Conservation (phyloP, 1,140 invertebrate species). For the Ceratina calcarata region DNA sequence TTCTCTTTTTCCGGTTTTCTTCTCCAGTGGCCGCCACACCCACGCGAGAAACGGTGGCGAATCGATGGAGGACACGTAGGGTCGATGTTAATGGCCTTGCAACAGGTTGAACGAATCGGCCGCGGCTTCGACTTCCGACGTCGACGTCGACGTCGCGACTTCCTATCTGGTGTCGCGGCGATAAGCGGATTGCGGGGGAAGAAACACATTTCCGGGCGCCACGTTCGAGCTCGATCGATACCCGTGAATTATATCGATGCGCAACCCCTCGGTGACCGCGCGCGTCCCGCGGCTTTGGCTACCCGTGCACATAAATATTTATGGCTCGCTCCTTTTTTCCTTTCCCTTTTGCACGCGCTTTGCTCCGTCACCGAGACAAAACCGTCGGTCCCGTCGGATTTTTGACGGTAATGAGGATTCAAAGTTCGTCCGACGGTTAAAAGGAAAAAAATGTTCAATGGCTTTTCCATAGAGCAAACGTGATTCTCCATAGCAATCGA, state of each 20-base stretch:
- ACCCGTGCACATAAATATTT: slow-evolving; percentile 41
- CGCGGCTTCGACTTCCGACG: slow-evolving; percentile 49
- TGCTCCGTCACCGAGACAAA: neutral
- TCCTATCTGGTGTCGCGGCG: slow-evolving; percentile 54
- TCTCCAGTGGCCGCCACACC: slow-evolving; percentile 59
- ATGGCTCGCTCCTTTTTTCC: slow-evolving; percentile 12
- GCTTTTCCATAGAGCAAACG: too few relatives aligned
- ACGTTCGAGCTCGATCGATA: slow-evolving; percentile 30
- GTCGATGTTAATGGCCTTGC: slow-evolving; percentile 66
- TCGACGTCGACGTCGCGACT: slow-evolving; percentile 43
- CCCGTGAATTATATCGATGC: slow-evolving; percentile 53
- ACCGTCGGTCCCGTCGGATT: neutral
- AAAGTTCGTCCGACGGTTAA: neutral
- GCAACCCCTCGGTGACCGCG: slow-evolving; percentile 3
- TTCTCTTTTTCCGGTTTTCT: slow-evolving; percentile 60
- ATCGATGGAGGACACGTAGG: slow-evolving; percentile 63
- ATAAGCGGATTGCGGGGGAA: slow-evolving; percentile 57
- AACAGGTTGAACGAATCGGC: slow-evolving; percentile 68
- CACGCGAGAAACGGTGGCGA: slow-evolving; percentile 38
- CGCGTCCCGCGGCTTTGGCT: neutral
- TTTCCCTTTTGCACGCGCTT: neutral
- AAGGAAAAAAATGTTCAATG: too few relatives aligned
- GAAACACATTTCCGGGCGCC: slow-evolving; percentile 18
- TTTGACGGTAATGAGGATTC: slow-evolving; percentile 13
- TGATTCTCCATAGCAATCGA: too few relatives aligned